These are phyloP conservation scores for Xestia ashworthii DNA, from an alignment of 2,888 invertebrate species.

Conservation along the genomic window DNA sequence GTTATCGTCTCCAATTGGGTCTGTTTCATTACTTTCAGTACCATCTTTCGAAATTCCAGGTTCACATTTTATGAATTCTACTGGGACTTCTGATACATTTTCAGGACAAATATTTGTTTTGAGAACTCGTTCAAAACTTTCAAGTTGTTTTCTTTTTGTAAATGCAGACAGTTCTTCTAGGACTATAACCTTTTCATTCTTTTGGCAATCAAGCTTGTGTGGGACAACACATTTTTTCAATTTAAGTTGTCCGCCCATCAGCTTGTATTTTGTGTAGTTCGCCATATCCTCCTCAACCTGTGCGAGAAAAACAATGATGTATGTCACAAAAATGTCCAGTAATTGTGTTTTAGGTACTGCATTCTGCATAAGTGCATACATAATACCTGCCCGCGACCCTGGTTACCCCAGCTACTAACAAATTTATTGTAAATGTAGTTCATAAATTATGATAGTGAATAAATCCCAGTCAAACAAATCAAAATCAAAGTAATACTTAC, in stretches of 20 bases:
- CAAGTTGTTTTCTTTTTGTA: conserved; percentile 28
- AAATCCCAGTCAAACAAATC: not conserved
- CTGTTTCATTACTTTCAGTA: not conserved
- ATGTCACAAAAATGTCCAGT: not conserved
- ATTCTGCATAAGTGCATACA: not conserved
- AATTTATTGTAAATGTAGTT: not conserved
- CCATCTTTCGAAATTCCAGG: conserved; percentile 20
- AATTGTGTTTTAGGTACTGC: not conserved
- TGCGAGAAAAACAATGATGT: conserved; percentile 11
- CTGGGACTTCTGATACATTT: conserved; percentile 38
- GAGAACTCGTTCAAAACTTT: conserved; percentile 28
- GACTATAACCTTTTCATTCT: conserved; percentile 15
- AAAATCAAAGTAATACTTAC: conserved; percentile 29
- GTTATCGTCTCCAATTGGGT: not conserved
- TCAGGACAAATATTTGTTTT: conserved; percentile 16
- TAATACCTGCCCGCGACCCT: not conserved
- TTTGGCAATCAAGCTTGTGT: conserved; percentile 43
- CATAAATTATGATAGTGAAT: not conserved
- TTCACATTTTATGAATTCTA: conserved; percentile 43
- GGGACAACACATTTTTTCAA: conserved; percentile 42
- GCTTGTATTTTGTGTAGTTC: conserved; percentile 19
- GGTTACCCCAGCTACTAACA: not conserved
- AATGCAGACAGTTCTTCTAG: conserved; percentile 33
- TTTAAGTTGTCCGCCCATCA: conserved; percentile 5
- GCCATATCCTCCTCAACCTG: conserved; percentile 28